Conservation (phyloP, 1,140 invertebrate species). For the Cotesia chilonis region DNA sequence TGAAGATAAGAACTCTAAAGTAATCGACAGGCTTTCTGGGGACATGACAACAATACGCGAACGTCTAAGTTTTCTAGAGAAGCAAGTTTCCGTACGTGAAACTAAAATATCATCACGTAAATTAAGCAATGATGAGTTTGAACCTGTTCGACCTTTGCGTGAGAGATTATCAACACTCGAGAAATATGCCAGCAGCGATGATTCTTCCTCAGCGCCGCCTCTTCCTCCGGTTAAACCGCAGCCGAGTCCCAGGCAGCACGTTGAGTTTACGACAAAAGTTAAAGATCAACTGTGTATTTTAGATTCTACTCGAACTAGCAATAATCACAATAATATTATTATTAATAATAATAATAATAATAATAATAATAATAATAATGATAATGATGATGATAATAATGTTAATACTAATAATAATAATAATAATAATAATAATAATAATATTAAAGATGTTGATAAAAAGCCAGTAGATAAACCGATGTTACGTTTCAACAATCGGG, state of each 20-base stretch:
- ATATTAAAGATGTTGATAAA: conserved; percentile 58
- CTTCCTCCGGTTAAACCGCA: conserved; percentile 34
- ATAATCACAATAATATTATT: no score
- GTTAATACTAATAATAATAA: no score
- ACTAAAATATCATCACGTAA: conserved; percentile 45
- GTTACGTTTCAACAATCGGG: conserved; percentile 54
- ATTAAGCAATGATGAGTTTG: conserved; percentile 50
- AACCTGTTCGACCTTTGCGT: conserved; percentile 54
- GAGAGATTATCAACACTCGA: conserved; percentile 60
- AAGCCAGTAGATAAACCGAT: conserved; percentile 43
- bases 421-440: no score
- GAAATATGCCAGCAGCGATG: conserved; percentile 52
- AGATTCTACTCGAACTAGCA: conserved; percentile 61
- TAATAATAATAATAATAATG: no score
- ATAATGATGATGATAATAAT: no score
- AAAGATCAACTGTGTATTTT: conserved; percentile 69
- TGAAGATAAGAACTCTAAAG: conserved; percentile 55
- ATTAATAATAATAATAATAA: no score
- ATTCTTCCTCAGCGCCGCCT: conserved; percentile 31
- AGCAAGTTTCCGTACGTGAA: conserved; percentile 65
- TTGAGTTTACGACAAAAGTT: conserved; percentile 65
- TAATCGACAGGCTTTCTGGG: conserved; percentile 65
- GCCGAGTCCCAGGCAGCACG: conserved; percentile 51
- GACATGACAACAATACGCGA: conserved; percentile 73
- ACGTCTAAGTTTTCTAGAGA: conserved; percentile 71